Evolutionary conservation across 2,113 vertebrate genomes (phyloP).

Genomic region (Calidris pygmaea): DNA sequence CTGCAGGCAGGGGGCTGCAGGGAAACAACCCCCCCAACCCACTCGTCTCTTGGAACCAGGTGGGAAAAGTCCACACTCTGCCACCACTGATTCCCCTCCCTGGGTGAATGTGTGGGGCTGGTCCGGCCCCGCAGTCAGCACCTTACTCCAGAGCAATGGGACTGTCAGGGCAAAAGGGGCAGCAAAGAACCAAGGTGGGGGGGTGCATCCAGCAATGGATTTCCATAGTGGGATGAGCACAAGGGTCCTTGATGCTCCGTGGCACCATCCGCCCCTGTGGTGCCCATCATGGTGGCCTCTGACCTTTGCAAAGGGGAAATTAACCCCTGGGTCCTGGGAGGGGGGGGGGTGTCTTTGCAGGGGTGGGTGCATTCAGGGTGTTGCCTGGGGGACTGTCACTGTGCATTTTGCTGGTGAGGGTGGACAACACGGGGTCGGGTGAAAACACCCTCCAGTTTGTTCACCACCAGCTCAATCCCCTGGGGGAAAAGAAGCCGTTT

Average conservation of each 20-base stretch:
- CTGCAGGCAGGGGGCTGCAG: conserved; percentile 73
- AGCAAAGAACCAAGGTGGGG: neutral
- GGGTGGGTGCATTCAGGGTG: rapidly evolving
- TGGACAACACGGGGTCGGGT: neutral
- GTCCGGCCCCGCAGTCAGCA: neutral
- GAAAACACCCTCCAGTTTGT: neutral
- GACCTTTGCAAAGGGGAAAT: neutral
- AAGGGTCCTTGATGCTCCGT: neutral
- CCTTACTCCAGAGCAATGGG: neutral
- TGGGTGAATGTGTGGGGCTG: neutral
- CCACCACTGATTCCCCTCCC: neutral
- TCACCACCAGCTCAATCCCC: neutral
- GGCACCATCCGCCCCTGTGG: neutral
- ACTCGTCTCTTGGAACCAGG: neutral
- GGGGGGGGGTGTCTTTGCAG: neutral
- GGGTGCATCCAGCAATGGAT: neutral
- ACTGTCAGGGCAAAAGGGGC: neutral
- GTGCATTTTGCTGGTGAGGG: neutral
- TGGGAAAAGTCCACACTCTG: neutral
- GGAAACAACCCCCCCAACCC: neutral
- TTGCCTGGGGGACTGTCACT: neutral
- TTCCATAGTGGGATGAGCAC: neutral
- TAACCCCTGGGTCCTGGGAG: rapidly evolving
- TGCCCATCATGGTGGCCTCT: neutral
- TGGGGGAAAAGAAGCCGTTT: neutral